Evolutionary conservation across 2,113 vertebrate species (phyloP).

Genomic region (Camelus bactrianus): DNA sequence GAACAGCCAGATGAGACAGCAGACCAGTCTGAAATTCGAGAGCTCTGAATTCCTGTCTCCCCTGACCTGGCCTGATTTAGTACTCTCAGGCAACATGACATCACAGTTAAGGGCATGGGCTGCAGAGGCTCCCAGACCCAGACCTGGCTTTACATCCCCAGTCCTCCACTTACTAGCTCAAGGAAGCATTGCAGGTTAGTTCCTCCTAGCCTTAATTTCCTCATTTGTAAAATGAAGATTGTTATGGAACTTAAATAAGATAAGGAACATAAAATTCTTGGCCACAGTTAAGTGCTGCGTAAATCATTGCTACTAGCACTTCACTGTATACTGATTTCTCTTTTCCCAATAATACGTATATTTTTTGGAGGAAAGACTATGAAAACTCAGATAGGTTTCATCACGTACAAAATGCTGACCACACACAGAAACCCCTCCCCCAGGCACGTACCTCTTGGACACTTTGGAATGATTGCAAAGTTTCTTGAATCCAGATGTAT

Average conservation of each 20-base stretch:
- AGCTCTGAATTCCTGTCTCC: background rate
- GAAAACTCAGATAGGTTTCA: background rate
- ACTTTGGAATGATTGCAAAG: background rate
- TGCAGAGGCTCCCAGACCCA: background rate
- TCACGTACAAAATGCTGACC: background rate
- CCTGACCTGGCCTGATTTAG: background rate
- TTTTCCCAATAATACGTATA: background rate
- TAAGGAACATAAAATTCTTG: background rate
- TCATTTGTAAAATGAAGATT: background rate
- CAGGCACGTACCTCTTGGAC: background rate
- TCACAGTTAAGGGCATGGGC: background rate
- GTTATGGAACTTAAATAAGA: background rate
- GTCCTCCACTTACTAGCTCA: background rate
- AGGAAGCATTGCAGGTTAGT: background rate
- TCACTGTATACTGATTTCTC: background rate
- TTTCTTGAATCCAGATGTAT: background rate
- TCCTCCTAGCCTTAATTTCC: background rate
- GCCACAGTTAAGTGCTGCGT: background rate
- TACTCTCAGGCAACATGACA: background rate
- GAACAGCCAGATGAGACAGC: background rate
- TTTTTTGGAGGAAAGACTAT: background rate
- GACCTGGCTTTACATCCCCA: background rate
- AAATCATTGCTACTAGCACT: background rate
- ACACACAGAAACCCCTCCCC: background rate
- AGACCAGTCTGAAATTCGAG: background rate